Percentiles rank a stretch among this genome's conserved stretches.
These are phyloP conservation scores for Furcula furcula DNA, from an alignment of 2,888 invertebrate genomes.

Conservation along the genomic window DNA sequence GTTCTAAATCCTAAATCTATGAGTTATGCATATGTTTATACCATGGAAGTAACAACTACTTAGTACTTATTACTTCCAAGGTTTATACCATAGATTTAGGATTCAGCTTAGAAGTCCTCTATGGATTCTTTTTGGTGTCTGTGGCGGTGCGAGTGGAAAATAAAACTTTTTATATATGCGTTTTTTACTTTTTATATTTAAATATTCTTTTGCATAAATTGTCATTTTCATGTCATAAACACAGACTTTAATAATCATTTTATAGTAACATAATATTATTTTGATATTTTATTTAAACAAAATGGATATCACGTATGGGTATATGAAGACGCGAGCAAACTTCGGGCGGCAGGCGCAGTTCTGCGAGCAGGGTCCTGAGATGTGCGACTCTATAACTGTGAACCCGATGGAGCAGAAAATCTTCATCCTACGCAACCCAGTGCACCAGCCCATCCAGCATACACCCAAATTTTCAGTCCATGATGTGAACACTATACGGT, in stretches of 20 bases:
- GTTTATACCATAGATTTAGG: too few relatives aligned
- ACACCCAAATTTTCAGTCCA: slow-evolving; percentile 59
- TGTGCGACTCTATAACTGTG: slow-evolving; percentile 59
- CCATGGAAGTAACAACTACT: too few relatives aligned
- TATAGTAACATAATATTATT: background rate
- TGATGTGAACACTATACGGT: slow-evolving; percentile 82
- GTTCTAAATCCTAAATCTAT: too few relatives aligned
- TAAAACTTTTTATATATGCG: too few relatives aligned
- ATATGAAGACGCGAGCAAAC: slow-evolving; percentile 61
- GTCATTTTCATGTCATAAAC: background rate
- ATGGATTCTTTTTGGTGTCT: too few relatives aligned
- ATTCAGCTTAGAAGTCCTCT: too few relatives aligned
- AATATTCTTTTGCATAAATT: too few relatives aligned
- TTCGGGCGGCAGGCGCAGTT: slow-evolving; percentile 77
- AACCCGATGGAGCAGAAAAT: slow-evolving; percentile 49
- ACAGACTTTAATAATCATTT: background rate
- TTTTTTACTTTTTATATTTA: too few relatives aligned
- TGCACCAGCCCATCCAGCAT: slow-evolving; percentile 71
- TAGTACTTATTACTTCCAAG: too few relatives aligned
- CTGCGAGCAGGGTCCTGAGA: slow-evolving; percentile 55
- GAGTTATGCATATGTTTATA: too few relatives aligned
- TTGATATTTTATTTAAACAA: background rate
- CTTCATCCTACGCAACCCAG: slow-evolving; percentile 77
- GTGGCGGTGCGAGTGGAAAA: too few relatives aligned
- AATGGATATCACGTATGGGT: slow-evolving; percentile 60